phyloP scores from a whole-genome alignment of 2,113 vertebrate genomes.

The Athene noctua region DNA sequence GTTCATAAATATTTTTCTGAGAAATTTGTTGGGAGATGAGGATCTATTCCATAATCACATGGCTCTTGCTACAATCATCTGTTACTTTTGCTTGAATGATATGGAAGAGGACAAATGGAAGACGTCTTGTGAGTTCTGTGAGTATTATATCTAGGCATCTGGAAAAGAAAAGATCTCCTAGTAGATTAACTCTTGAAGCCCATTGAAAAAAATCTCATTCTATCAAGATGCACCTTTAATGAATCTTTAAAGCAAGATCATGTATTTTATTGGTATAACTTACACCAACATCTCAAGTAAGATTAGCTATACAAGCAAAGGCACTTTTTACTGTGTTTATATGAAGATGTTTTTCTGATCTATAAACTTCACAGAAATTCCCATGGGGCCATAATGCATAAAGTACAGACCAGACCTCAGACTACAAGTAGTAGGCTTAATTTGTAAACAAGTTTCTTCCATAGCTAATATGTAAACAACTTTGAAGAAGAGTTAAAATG shows the following conservation, averaged over 20 bases:
- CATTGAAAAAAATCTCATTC: neutral
- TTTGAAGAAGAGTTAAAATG: neutral
- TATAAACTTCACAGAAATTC: neutral
- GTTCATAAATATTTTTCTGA: neutral
- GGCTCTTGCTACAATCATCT: neutral
- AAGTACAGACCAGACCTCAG: neutral
- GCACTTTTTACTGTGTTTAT: neutral
- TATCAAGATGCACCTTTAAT: neutral
- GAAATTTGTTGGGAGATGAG: neutral
- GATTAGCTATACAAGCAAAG: neutral
- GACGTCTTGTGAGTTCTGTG: rapidly evolving
- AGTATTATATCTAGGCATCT: neutral
- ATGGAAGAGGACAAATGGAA: neutral
- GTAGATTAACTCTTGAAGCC: neutral
- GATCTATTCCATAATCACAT: neutral
- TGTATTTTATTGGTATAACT: neutral
- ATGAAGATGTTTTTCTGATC: neutral
- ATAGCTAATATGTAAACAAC: neutral
- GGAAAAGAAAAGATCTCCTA: neutral
- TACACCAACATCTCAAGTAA: neutral
- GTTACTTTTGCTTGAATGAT: neutral
- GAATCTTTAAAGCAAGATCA: neutral
- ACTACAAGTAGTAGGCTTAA: neutral
- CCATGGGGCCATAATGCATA: neutral
- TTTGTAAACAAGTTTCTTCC: neutral